Evolutionary conservation across 2,113 vertebrate species (phyloP), one percentile per base, ranked within the genome.

Genomic region (Anarhynchus alexandrinus): DNA sequence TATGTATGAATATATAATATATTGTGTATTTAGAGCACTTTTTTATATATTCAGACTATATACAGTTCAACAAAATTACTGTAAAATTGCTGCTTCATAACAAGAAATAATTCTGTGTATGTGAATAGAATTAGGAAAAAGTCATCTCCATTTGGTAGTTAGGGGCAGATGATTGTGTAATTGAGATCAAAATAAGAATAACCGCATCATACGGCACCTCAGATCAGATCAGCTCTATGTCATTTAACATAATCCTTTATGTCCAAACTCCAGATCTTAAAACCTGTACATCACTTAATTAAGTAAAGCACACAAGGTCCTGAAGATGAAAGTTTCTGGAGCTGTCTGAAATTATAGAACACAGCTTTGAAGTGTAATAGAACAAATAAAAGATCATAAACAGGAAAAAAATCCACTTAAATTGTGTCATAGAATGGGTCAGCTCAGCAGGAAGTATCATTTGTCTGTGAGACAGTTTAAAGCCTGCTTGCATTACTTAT

Each of bases 331-430:
- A 97, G 90, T 80, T 94, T 64, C 42, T 83, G 40, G 23, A 91
- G 71, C 65, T 93, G 42, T 78, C 94, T 94, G 91, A 96, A 96
- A 95, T 92, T 84, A 81, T 14, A 83, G 83, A 94, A 94, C 57
- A 79, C 7, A 71, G 40, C 91, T 95, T 95, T 93, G 93, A 95
- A 94, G 91, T 94, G 66, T 34, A 93, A 72, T 81, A 88, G 87
- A 93, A 89, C 64, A 96, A 97, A 92, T 94, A 96, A 88, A 40
- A 96, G 72, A 95, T 91, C 76, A 96, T 71, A 97, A 97, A 95
- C 77, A 81, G 43, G 34, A 7, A 55, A 77, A 94, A 95, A 88
- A 74, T 82, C 43, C 43, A 74, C 45, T 96, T 81, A 97, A 95
- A 95, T 82, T 58, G 45, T 92, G 94, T 77, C 81, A 94, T 27